Base-by-base conservation (phyloP, 1,140 invertebrate genomes). In the Aethina tumida region DNA sequence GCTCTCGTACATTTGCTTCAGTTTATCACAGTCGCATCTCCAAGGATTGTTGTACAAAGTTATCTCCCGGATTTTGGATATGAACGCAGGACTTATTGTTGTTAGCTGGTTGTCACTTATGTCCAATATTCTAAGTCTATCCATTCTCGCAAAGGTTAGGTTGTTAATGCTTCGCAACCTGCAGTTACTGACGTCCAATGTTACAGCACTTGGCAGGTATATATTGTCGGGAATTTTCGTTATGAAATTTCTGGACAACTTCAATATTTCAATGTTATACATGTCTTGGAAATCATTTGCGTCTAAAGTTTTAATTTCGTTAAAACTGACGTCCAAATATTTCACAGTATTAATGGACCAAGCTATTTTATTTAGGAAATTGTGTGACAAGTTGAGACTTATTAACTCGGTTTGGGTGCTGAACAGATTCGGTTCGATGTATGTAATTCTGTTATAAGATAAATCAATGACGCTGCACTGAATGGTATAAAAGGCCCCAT, bases 21-120 rank as follows among this genome's bases (percentile, higher is more conserved):
- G 65, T 24, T 73, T 62, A 0, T 49, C 36, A 43, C 80, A 83
- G 37, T 81, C 73, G 53, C 81, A 83, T 36, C 72, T 60, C 80
- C 80, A 84, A 39, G 77, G 77, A 62, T 84, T 84, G 34, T 81
- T 75, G 7, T 69, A 63, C 25, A 83, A 73, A 67, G 29, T 54
- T 17, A 49, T 28, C 7, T 43, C 33, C 8, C 38, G 52, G 53
- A 81, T 78, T n/a, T 64, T 62, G 0, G 61, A 57, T 50, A 81
- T 81, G 45, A 70, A 70, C n/a, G 56, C 56, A n/a, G 62, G 60
- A 53, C 75, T 68, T 20, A 73, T 68, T 32, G 68, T 70, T 0
- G 71, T 77, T 43, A 84, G 64, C 22, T 75, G 63, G 51, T 84
- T 82, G 31, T 75, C 78, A 56, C 68, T 69, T 19, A 82, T 59